Percentiles rank a stretch among this genome's conserved stretches.
phyloP scores from a whole-genome alignment of 2,888 invertebrate species.

The Hyalella azteca region DNA sequence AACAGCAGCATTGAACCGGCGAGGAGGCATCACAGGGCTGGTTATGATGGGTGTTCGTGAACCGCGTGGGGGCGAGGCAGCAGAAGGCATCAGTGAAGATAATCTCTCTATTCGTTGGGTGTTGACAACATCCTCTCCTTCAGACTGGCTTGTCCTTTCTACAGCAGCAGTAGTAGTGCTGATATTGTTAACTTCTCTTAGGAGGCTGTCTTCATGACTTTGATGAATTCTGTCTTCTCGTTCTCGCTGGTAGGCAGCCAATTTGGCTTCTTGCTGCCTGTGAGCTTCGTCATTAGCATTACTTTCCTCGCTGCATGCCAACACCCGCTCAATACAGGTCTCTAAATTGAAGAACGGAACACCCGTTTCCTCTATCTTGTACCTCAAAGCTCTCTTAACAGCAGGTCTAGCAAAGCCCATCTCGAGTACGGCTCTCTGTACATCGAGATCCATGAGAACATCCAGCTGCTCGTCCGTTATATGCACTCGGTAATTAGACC shows the following conservation, averaged over 20 bases:
- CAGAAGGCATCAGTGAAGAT: not conserved
- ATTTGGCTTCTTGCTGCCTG: conserved; percentile 13
- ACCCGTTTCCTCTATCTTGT: conserved; percentile 55
- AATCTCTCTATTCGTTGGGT: not conserved
- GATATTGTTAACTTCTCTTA: not conserved
- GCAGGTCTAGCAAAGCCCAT: conserved; percentile 54
- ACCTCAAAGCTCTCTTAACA: conserved; percentile 53
- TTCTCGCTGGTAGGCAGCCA: conserved; percentile 17
- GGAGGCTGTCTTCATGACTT: conserved; percentile 14
- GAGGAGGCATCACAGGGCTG: conserved; percentile 21
- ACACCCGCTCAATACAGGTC: conserved; percentile 52
- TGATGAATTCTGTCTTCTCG: conserved; percentile 23
- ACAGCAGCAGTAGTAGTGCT: not conserved
- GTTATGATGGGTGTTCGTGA: conserved; percentile 6
- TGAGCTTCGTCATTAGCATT: not conserved
- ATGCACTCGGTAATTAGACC: not conserved
- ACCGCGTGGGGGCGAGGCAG: not conserved
- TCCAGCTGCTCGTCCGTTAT: conserved; percentile 45
- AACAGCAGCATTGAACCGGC: not conserved
- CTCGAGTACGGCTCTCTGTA: conserved; percentile 46
- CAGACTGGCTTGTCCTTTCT: not conserved
- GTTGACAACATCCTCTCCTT: not conserved
- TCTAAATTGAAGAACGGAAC: conserved; percentile 57
- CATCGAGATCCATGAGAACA: conserved; percentile 51
- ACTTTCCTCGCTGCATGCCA: not conserved